phyloP scores from a whole-genome alignment of 2,797 vertebrate genomes.

The Xenops minutus region DNA sequence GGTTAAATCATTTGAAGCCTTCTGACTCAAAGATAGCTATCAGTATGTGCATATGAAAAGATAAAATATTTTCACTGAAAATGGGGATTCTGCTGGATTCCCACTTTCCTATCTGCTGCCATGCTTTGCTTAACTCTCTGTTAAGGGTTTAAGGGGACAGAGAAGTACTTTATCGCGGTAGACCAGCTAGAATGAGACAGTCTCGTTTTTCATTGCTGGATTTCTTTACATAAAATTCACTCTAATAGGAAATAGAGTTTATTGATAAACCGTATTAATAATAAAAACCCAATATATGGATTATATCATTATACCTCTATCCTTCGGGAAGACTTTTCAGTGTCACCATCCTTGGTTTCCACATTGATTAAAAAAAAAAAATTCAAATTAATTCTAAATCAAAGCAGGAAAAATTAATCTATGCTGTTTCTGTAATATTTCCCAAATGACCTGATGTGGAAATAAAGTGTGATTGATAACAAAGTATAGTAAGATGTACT shows the following conservation, averaged over 20 bases:
- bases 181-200: neutral
- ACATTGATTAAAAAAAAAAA: neutral
- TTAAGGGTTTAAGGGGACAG: neutral
- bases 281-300: neutral
- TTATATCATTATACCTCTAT: neutral
- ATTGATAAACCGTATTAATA: neutral
- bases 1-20: neutral
- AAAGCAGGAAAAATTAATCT: neutral
- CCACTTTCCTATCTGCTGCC: neutral
- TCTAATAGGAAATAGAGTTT: neutral
- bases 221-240: neutral
- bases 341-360: neutral
- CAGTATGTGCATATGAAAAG: neutral
- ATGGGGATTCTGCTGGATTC: neutral
- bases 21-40: neutral
- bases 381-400: neutral
- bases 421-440: neutral
- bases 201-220: neutral
- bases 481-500: neutral
- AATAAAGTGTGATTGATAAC: neutral
- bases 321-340: neutral
- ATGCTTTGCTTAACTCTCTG: neutral
- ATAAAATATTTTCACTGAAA: neutral
- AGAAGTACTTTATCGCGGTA: neutral
- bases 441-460: neutral